Base-by-base conservation (phyloP, 2,797 vertebrate genomes). In the Potorous gilbertii region DNA sequence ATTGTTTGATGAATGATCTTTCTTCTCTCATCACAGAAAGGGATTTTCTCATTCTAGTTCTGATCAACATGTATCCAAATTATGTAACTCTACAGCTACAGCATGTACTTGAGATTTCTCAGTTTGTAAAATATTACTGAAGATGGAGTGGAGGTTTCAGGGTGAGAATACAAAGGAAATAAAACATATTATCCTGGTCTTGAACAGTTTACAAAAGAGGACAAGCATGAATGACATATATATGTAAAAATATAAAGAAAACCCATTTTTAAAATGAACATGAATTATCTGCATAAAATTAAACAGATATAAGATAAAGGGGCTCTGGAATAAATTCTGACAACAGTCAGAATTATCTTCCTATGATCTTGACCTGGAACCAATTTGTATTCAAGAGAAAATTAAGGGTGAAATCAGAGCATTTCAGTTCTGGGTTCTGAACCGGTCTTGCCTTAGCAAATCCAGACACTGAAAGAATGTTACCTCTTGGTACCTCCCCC, bases 331-430 rank as follows among this genome's bases (percentile, higher is more conserved):
- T 14, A 29, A 81, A 66, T 0, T 0, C 21, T n/a, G 34, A 59
- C 50, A 54, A 54, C 56, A 11, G 1, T 90, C 55, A 55, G 54
- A 91, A 14, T 94, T 62, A 28, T 54, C 55, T 91, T 92, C 34
- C 0, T 59, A 4, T 12, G 21, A 94, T 55, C 62, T 57, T 62
- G 55, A 96, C 66, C 95, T 95, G 92, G 96, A 97, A 96, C 81
- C 89, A 93, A 54, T 95, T 93, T 96, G 27, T 59, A 2, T 18
- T 31, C 57, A 95, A 91, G 90, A 18, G 91, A 18, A 90, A 90
- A 1, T 57, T 10, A 5, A 90, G n/a, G 28, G 4, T 81, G 50
- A 96, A 96, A 93, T 54, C 74, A 94, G 59, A 97, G 91, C 29
- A 24, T 28, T 29, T 2, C 28, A 28, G 8, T 54, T 46, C 91